Conservation (phyloP, 2,888 invertebrate species). For the Phortica okadai region DNA sequence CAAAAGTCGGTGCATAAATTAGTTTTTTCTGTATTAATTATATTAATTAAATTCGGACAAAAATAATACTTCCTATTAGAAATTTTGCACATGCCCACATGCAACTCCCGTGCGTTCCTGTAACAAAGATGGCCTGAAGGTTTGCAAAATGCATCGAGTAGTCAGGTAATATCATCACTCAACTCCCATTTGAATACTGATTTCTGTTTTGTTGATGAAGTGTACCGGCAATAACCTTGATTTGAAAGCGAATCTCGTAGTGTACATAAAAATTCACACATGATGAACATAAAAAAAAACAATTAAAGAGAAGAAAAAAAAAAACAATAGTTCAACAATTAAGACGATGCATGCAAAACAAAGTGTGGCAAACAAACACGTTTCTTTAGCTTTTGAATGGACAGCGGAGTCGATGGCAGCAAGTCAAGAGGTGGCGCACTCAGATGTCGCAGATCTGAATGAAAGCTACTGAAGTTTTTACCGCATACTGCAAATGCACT, state of each 20-base stretch:
- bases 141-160: not conserved
- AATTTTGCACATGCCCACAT: constrained; percentile 49
- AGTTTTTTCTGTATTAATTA: constrained; percentile 10
- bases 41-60: constrained; percentile 7
- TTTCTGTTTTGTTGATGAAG: constrained; percentile 24
- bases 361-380: constrained; percentile 9
- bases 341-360: constrained; percentile 12
- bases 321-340: constrained; percentile 18
- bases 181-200: not conserved
- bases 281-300: not conserved
- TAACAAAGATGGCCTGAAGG: constrained; percentile 22
- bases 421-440: not conserved
- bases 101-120: constrained; percentile 1
- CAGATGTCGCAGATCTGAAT: constrained; percentile 52
- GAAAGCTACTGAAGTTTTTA: constrained; percentile 53
- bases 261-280: not conserved
- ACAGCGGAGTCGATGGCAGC: not conserved
- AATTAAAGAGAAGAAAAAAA: not conserved
- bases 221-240: constrained; percentile 56
- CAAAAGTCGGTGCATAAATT: not conserved
- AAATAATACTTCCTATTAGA: constrained; percentile 55
- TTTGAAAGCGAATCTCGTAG: not conserved
- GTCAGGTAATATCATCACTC: constrained; percentile 34
- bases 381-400: not conserved
- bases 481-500: constrained; percentile 52